These are phyloP conservation scores for Liopterus haemorrhoidalis DNA, from an alignment of 2,888 invertebrate genomes.

Conservation along the genomic window DNA sequence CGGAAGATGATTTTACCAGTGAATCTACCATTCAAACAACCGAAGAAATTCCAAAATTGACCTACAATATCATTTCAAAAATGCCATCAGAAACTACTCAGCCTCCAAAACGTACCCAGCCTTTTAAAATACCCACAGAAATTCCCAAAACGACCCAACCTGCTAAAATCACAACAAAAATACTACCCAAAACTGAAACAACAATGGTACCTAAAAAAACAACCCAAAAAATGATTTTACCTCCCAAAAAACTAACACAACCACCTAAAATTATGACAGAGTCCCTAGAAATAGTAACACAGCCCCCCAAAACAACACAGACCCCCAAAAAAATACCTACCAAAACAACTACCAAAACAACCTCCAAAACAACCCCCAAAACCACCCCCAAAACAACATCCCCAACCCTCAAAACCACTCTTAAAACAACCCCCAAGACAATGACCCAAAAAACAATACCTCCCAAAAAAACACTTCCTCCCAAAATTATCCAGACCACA, in stretches of 20 bases:
- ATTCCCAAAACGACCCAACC: not conserved
- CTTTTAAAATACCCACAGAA: slow-evolving; percentile 14
- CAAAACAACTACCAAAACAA: slow-evolving; percentile 26
- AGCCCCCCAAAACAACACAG: slow-evolving; percentile 25
- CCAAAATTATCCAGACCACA: no score
- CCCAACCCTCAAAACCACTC: no score
- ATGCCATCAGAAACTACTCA: no score
- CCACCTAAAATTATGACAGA: slow-evolving; percentile 24
- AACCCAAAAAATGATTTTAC: no score
- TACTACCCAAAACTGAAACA: slow-evolving; percentile 17
- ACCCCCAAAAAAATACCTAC: slow-evolving; percentile 28
- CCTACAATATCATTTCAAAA: no score
- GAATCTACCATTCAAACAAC: no score
- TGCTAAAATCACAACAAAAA: not conserved
- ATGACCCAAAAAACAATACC: no score
- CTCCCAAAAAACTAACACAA: no score
- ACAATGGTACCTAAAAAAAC: slow-evolving; percentile 4
- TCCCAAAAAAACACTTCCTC: no score
- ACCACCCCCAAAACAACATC: slow-evolving; percentile 22
- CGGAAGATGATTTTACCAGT: no score
- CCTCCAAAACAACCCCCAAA: slow-evolving; percentile 21
- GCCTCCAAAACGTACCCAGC: no score
- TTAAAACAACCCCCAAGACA: slow-evolving; percentile 13
- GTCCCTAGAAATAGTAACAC: slow-evolving; percentile 21
- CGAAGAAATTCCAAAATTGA: no score